Evolutionary conservation across 2,888 invertebrate species (phyloP), one percentile per base, ranked within the genome.

Genomic region (Tiphia femorata): DNA sequence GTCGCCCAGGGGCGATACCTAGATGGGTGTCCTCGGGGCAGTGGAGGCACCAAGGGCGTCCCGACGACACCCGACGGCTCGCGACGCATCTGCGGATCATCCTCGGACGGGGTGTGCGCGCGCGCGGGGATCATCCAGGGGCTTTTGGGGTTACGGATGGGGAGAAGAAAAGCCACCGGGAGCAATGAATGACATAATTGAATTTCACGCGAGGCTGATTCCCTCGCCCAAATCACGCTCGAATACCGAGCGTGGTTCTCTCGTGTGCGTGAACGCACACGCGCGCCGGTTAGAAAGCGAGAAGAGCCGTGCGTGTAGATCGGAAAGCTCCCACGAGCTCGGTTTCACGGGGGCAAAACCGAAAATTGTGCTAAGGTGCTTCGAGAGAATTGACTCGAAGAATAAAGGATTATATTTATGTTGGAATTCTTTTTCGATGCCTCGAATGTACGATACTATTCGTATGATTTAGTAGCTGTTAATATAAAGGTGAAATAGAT

Each of bases 121-220:
- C 42, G 62, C 42, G 60, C 53, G 53, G 55, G 62, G 61, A 70
- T 61, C 64, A 49, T 60, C 44, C 62, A 60, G 56, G n/a, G 62
- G 58, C 40, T 60, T 58, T n/a, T 60, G 60, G 67, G 65, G 62
- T 62, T 57, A 43, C 49, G 46, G 20, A 58, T 50, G 2, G 51
- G 47, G 52, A 47, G 12, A 33, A 29, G 60, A 46, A 58, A 57
- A 56, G 55, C 67, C 52, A 48, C 55, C 44, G 33, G 48, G 62
- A 65, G 70, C 76, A 70, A 72, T 70, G 76, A 77, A 76, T 75
- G 76, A 73, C 75, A 76, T 79, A 79, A 79, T 80, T 80, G 74
- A 79, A 80, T 80, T 79, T 80, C 73, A 80, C 79, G 79, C 70
- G 72, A 72, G 69, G 68, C 59, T 74, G 76, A 72, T 35, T 53